Base-by-base conservation (phyloP, 2,888 invertebrate genomes). In the Cataglyphis albicans region DNA sequence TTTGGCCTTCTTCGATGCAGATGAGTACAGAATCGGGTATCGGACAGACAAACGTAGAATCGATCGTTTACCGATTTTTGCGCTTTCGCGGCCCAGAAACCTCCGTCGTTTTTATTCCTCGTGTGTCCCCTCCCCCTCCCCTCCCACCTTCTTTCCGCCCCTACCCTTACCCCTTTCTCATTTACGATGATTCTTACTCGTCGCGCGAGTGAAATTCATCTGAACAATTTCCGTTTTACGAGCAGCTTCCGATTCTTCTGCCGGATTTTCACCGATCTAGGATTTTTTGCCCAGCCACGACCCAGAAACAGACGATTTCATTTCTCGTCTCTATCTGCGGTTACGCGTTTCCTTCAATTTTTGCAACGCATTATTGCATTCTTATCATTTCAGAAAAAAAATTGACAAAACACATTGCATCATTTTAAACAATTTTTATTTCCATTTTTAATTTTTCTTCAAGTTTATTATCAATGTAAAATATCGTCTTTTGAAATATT, bases 41-140 rank as follows among this genome's bases (percentile, higher is more conserved):
- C 80, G 73, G 48, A 2, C 72, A n/a, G 65, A 59, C 73, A 67
- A 67, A 70, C 55, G 18, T 44, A 65, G 74, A 81, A 64, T 82
- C 88, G 76, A 41, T 65, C 84, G 83, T 84, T 85, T 70, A 78
- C 67, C 81, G 68, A 91, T 92, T 91, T 92, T 92, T 90, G 87
- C 91, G 90, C 91, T 92, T 91, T 91, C 92, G 84, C 90, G 92
- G 90, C 92, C 91, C 89, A 92, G 92, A 92, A 92, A 92, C 91
- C 83, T 80, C 82, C 57, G 44, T 67, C 57, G 55, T 81, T 84
- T 48, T 48, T 48, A 48, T 48, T 18, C 48, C 48, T 48, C 48
- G 18, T 18, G 48, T 48, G 48, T 4, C 84, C 88, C 81, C 84
- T 87, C 81, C 84, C 83, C 73, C 87, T 38, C 41, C 41, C 29